Conservation (phyloP, 1,140 invertebrate species). For the Brachionus rotundiformis region DNA sequence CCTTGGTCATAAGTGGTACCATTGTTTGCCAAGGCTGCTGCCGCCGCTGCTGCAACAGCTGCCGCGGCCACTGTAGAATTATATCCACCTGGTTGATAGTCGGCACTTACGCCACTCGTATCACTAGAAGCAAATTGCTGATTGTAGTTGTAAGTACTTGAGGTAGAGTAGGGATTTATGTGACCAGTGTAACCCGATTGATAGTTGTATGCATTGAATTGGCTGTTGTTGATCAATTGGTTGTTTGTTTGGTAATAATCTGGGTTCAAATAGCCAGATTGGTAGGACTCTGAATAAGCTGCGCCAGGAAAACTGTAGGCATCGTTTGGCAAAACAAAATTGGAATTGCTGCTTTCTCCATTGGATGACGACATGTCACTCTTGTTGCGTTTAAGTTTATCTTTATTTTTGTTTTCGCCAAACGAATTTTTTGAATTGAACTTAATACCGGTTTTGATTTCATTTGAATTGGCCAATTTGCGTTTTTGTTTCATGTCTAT, state of each 20-base stretch:
- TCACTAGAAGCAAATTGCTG: slow-evolving; percentile 22
- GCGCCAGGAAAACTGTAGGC: background rate
- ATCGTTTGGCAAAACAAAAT: background rate
- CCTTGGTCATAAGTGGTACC: background rate
- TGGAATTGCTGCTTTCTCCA: background rate
- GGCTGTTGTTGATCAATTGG: background rate
- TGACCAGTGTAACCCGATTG: background rate
- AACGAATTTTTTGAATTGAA: background rate
- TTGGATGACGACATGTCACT: background rate
- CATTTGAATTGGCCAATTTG: background rate
- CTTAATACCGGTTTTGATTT: slow-evolving; percentile 4
- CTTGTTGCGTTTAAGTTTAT: background rate
- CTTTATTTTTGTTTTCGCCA: slow-evolving; percentile 8
- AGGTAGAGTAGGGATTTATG: slow-evolving; percentile 3
- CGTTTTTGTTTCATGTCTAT: slow-evolving; percentile 9
- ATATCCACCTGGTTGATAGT: slow-evolving; percentile 21
- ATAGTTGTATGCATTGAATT: background rate
- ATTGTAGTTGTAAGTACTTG: background rate
- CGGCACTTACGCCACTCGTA: background rate
- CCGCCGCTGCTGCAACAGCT: slow-evolving; percentile 20
- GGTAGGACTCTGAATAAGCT: background rate
- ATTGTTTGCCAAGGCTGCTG: slow-evolving; percentile 2
- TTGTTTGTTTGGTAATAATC: background rate
- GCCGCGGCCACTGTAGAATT: background rate
- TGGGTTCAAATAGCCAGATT: background rate